Evolutionary conservation across 2,888 invertebrate species (phyloP).

Genomic region (Euclidia mi): DNA sequence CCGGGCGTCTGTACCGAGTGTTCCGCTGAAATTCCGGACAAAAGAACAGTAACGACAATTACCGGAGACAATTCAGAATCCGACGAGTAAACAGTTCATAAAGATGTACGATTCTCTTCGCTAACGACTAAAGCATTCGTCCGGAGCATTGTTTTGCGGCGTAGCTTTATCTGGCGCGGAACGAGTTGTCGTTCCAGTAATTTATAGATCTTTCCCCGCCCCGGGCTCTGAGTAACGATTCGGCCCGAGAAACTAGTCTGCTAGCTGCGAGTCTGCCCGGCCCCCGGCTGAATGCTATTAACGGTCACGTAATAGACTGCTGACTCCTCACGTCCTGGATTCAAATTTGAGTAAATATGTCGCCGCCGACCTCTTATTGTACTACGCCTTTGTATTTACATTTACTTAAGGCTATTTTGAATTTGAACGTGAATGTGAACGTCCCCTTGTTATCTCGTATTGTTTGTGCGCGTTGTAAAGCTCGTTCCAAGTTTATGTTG

Average conservation of each 20-base stretch:
- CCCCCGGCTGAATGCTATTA: constrained; percentile 77
- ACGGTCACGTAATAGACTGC: constrained; percentile 84
- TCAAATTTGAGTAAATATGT: constrained; percentile 85
- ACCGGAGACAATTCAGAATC: constrained; percentile 70
- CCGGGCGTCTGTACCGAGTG: constrained; percentile 33
- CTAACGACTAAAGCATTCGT: constrained; percentile 84
- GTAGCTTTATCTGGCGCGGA: constrained; percentile 87
- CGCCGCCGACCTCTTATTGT: constrained; percentile 74
- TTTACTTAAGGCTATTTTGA: constrained; percentile 74
- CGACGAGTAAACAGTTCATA: constrained; percentile 82
- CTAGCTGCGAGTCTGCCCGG: constrained; percentile 63
- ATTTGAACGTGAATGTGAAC: constrained; percentile 68
- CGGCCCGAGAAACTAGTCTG: constrained; percentile 70
- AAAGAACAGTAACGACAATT: constrained; percentile 65
- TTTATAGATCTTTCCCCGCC: constrained; percentile 88
- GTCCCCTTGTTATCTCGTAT: constrained; percentile 67
- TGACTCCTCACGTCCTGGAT: constrained; percentile 81
- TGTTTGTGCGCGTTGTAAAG: constrained; percentile 62
- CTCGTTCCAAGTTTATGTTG: constrained; percentile 61
- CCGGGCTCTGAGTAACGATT: constrained; percentile 79
- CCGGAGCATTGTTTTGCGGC: constrained; percentile 86
- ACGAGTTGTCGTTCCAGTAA: constrained; percentile 88
- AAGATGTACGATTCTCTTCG: constrained; percentile 81
- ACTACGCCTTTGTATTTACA: constrained; percentile 73
- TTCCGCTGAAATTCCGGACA: constrained; percentile 55